phyloP scores from a whole-genome alignment of 2,797 vertebrate genomes.

The Periophthalmus magnuspinnatus region DNA sequence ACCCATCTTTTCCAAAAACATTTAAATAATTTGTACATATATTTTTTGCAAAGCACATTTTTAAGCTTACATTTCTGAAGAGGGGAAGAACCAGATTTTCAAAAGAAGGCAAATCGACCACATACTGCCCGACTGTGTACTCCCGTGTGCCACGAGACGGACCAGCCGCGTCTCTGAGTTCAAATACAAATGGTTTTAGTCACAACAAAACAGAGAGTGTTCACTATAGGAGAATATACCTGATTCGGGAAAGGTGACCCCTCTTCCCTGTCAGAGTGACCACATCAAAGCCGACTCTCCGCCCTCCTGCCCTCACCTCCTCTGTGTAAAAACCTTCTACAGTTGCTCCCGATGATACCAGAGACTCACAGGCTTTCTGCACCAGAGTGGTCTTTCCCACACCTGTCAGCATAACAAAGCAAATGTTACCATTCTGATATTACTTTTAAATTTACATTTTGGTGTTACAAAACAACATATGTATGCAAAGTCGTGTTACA shows the following conservation, averaged over 20 bases:
- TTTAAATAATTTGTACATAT: too few relatives aligned
- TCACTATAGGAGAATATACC: conserved; percentile 79
- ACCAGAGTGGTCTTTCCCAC: conserved; percentile 96
- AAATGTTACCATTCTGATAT: not conserved
- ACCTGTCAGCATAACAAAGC: conserved; percentile 70
- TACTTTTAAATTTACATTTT: not conserved
- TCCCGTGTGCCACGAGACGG: conserved; percentile 69
- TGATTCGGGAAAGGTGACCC: conserved; percentile 87
- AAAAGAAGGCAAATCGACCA: conserved; percentile 89
- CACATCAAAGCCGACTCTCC: conserved; percentile 93
- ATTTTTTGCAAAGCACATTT: conserved; percentile 13
- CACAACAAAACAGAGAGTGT: conserved; percentile 28
- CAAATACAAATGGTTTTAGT: conserved; percentile 20
- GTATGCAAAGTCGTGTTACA: not conserved
- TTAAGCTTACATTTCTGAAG: conserved; percentile 70
- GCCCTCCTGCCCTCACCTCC: conserved; percentile 87
- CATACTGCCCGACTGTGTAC: conserved; percentile 88
- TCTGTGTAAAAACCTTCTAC: conserved; percentile 94
- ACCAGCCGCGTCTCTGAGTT: conserved; percentile 51
- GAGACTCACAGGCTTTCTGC: conserved; percentile 83
- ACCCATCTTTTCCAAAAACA: too few relatives aligned
- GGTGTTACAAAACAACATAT: not conserved
- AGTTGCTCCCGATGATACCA: conserved; percentile 77
- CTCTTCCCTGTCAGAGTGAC: conserved; percentile 87
- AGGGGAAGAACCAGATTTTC: conserved; percentile 88